Base-by-base conservation (phyloP, 2,888 invertebrate species). In the Drosophila buzzatii region DNA sequence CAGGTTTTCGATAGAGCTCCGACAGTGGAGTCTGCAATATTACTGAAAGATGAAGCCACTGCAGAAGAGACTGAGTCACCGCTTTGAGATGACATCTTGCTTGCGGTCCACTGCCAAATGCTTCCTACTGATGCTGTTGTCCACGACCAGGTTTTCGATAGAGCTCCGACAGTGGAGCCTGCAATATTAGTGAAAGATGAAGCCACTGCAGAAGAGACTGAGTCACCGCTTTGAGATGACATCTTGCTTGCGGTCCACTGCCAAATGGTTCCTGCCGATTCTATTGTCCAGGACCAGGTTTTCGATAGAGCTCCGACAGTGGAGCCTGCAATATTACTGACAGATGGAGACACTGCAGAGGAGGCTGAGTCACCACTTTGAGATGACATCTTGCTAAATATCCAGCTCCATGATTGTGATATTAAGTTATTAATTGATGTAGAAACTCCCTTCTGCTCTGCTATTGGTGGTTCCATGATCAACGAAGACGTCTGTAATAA, bases 71-170 rank as follows among this genome's bases (percentile, higher is more conserved):
- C 20, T 31, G 49, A 6, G 16, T 20, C 51, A 4, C 18, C 23
- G 27, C 27, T 42, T 41, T 64, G 31, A 16, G 49, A 49, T 12
- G 49, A 60, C 4, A 60, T 1, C 27, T 51, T 60, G 37, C 20
- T 41, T 10, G 20, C 31, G 0, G 49, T 49, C 35, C 56, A 49
- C 7, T 57, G 8, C 49, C 49, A 64, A 18, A 18, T n/a, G 7
- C 57, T 12, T 12, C 18, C 12, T 23, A 51, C 51, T 0, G 65
- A 44, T 52, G 42, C 58, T 20, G 16, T 51, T 10, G 51, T 31
- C 58, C 58, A 58, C 23, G 58, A 42, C 18, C 42, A 31, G 0
- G 16, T 16, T 16, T 23, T 60, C 5, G 47, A 59, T 9, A 23
- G 0, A 18, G 37, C 37, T 39, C 47, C 27, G 3, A 23, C 16